Conservation (phyloP, 2,888 invertebrate genomes). For the Carterocephalus palaemon region DNA sequence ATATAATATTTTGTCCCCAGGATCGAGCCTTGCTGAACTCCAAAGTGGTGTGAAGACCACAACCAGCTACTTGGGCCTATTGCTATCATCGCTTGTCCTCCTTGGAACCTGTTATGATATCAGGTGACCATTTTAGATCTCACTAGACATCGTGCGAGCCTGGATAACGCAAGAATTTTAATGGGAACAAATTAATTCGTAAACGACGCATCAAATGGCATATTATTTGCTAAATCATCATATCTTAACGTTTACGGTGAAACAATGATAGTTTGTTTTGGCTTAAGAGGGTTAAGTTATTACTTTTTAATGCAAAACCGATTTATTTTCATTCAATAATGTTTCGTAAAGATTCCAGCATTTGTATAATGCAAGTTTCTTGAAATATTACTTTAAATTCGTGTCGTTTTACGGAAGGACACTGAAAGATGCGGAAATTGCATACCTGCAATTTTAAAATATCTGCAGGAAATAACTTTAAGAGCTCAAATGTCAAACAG, state of each 20-base stretch:
- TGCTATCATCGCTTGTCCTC: constrained; percentile 51
- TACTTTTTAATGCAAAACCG: too few species aligned
- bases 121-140: constrained; percentile 57
- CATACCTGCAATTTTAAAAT: background rate
- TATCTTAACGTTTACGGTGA: too few species aligned
- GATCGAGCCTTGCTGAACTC: constrained; percentile 68
- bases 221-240: too few species aligned
- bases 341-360: too few species aligned
- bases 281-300: too few species aligned
- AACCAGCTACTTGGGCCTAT: constrained; percentile 56
- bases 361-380: constrained; percentile 9
- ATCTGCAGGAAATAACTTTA: too few species aligned
- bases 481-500: too few species aligned
- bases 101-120: constrained; percentile 49
- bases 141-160: constrained; percentile 30
- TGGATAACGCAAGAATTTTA: constrained; percentile 40
- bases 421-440: background rate
- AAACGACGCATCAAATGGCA: constrained; percentile 28
- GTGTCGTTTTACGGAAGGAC: background rate
- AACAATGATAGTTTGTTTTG: too few species aligned
- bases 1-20: constrained; percentile 38
- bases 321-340: too few species aligned
- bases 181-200: constrained; percentile 39
- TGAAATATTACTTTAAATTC: too few species aligned
- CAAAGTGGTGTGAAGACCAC: constrained; percentile 70